phyloP scores from a whole-genome alignment of 2,888 invertebrate genomes.

The Microctonus brassicae region DNA sequence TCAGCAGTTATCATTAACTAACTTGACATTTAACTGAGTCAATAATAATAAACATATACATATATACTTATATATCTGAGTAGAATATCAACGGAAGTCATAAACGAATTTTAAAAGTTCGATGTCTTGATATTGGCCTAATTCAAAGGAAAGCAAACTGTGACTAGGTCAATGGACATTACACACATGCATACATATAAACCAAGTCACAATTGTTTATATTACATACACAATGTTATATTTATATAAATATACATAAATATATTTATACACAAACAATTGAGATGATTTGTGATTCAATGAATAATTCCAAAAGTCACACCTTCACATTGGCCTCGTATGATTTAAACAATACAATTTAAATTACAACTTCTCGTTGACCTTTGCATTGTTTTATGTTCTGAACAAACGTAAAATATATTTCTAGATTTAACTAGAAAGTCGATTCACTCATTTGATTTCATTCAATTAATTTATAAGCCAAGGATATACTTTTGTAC shows the following conservation, averaged over 20 bases:
- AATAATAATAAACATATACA: background rate
- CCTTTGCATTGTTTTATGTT: background rate
- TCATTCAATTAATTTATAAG: background rate
- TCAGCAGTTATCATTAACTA: background rate
- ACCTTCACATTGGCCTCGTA: constrained; percentile 17
- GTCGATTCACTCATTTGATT: constrained; percentile 1
- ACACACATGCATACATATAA: too few relatives aligned
- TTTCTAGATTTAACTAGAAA: background rate
- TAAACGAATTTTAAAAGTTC: constrained; percentile 26
- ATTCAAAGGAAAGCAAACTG: constrained; percentile 42
- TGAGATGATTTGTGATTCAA: background rate
- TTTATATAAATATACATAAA: too few relatives aligned
- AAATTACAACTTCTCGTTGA: background rate
- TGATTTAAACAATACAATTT: background rate
- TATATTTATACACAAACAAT: too few relatives aligned
- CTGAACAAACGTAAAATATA: too few relatives aligned
- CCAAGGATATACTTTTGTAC: background rate
- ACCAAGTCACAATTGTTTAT: background rate
- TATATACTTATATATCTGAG: background rate
- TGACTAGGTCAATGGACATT: constrained; percentile 34
- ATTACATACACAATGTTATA: constrained; percentile 45
- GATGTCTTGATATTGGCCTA: constrained; percentile 51
- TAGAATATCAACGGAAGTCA: background rate
- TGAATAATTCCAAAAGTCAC: constrained; percentile 10
- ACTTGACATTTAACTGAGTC: background rate